Percentiles rank a stretch among this genome's conserved stretches.
These are phyloP conservation scores for Alcis repandata DNA, from an alignment of 2,888 invertebrate species.

Conservation along the genomic window DNA sequence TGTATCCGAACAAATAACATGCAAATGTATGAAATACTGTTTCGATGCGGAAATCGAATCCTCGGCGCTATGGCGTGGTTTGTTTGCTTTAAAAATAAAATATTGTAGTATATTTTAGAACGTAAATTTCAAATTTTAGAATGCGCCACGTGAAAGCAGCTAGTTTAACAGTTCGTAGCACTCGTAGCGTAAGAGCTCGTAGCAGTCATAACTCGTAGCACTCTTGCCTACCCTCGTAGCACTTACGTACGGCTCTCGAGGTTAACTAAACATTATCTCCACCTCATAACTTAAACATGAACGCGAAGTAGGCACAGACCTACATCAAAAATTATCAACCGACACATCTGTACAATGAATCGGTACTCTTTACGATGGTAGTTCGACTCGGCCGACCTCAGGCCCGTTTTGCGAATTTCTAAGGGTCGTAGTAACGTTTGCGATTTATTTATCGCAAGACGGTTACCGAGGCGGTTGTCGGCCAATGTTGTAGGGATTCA, in stretches of 20 bases:
- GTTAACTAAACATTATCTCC: constrained; percentile 34
- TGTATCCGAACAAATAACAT: constrained; percentile 32
- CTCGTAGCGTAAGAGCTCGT: constrained; percentile 29
- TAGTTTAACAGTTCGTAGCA: constrained; percentile 19
- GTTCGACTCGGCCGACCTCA: constrained; percentile 42
- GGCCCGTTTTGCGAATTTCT: constrained; percentile 42
- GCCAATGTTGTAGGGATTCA: constrained; percentile 39
- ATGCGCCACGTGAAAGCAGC: not conserved
- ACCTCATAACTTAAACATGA: constrained; percentile 25
- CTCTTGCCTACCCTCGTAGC: constrained; percentile 22
- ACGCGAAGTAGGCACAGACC: constrained; percentile 23
- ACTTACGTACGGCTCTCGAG: constrained; percentile 24
- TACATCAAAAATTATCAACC: constrained; percentile 31
- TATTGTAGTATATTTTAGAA: not conserved
- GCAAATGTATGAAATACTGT: constrained; percentile 35
- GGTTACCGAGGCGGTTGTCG: constrained; percentile 39
- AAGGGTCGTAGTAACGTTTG: constrained; percentile 34
- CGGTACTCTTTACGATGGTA: constrained; percentile 29
- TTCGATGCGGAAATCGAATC: constrained; percentile 33
- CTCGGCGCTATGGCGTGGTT: constrained; percentile 7
- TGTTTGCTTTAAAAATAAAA: constrained; percentile 23
- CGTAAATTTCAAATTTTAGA: not conserved
- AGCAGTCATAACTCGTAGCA: constrained; percentile 30
- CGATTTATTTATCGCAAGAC: constrained; percentile 53
- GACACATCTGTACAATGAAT: constrained; percentile 37